Evolutionary conservation across 2,888 invertebrate genomes (phyloP).

Genomic region (Volucella bombylans): DNA sequence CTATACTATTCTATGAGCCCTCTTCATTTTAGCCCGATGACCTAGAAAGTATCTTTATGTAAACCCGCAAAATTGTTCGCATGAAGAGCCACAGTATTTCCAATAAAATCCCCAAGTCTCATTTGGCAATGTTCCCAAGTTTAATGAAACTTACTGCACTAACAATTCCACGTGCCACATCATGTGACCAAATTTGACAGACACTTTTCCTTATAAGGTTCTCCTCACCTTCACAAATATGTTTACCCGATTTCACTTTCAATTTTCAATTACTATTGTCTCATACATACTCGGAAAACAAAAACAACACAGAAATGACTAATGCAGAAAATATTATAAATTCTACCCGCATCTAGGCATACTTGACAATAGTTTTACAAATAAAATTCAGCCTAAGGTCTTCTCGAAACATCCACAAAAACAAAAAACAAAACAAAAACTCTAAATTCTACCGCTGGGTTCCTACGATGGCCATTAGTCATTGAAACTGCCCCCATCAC

Average conservation of each 20-base stretch:
- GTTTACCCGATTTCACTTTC: conserved; percentile 62
- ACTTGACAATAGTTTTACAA: conserved; percentile 19
- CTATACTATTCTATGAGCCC: too few relatives aligned
- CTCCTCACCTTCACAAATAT: conserved; percentile 50
- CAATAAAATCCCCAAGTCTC: conserved; percentile 8
- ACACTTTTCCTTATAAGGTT: conserved; percentile 51
- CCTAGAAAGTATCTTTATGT: neutral
- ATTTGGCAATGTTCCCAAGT: conserved; percentile 28
- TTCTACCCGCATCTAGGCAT: conserved; percentile 45
- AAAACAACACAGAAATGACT: conserved; percentile 26
- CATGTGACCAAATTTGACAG: conserved; percentile 44
- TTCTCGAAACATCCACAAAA: conserved; percentile 18
- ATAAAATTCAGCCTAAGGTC: conserved; percentile 12
- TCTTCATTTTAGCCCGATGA: neutral
- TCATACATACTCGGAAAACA: conserved; percentile 1
- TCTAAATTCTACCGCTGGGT: neutral
- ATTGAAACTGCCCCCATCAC: neutral
- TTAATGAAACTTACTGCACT: neutral
- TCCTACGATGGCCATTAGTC: neutral
- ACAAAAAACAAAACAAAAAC: too few relatives aligned
- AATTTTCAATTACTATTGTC: conserved; percentile 29
- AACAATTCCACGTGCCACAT: too few relatives aligned
- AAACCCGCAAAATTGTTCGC: neutral
- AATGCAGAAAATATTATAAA: conserved; percentile 40
- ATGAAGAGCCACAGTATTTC: neutral